Base-by-base conservation (phyloP, 2,113 vertebrate genomes). In the Tichodroma muraria region DNA sequence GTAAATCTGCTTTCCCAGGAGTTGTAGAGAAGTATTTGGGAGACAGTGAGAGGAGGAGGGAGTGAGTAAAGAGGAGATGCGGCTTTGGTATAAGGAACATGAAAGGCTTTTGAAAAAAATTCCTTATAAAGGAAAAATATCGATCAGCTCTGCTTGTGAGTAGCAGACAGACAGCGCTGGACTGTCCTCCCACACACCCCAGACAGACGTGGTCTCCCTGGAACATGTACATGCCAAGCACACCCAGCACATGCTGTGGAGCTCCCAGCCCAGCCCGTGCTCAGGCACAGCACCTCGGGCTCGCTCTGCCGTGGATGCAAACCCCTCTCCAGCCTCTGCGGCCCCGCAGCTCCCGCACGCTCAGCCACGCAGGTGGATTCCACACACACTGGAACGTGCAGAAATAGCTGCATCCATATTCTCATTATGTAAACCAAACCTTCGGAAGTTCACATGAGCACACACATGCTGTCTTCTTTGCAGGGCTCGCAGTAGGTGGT, bases 1-100 rank as follows among this genome's bases (percentile, higher is more conserved):
- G 89, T 82, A 96, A 76, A 80, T 78, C 85, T 85, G 92, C 79
- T 85, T 87, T 70, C 42, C 28, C n/a, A 52, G 73, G 89, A 96
- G 93, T 96, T 96, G 77, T 64, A 69, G 60, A 71, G 85, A 95
- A 94, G 94, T 88, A 63, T 88, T 79, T 50, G 65, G 45, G 56
- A 37, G 61, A 27, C 82, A 77, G 31, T 7, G 71, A 77, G 38
- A 45, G 30, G 47, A 91, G 31, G 38, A 82, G 54, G 24, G 27
- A 35, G 28, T 6, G 12, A 60, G 85, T 49, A 30, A 72, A 81
- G 42, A 71, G 47, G 38, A 72, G 45, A 80, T 21, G 22, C 71
- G 53, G 56, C 60, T 91, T 90, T 66, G 28, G 38, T 63, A 60
- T 56, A 73, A 81, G 76, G 33, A 88, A 84, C 19, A 35, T 5